Percentiles rank a stretch among this genome's conserved stretches.
Evolutionary conservation across 2,888 invertebrate species (phyloP).

Genomic region (Chironomus riparius): DNA sequence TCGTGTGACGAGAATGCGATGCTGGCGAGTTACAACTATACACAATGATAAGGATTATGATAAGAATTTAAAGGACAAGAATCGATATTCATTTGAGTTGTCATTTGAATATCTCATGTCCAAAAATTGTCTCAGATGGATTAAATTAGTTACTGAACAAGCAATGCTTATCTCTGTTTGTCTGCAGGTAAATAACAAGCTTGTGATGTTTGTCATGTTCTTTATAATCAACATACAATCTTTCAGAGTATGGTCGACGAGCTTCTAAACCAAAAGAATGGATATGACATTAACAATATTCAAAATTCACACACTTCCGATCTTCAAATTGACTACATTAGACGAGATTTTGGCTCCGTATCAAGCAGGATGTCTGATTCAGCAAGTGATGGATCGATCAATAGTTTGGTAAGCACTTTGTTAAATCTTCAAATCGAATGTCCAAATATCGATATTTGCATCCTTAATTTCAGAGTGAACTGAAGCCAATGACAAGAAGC

Average conservation of each 20-base stretch:
- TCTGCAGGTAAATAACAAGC: constrained; percentile 41
- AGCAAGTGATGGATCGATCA: constrained; percentile 32
- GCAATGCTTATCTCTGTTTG: constrained; percentile 94
- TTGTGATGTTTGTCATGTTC: no score
- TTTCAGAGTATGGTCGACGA: constrained; percentile 90
- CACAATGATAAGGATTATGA: constrained; percentile 42
- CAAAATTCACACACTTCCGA: constrained; percentile 28
- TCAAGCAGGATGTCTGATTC: constrained; percentile 31
- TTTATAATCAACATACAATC: not conserved
- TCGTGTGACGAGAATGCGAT: constrained; percentile 91
- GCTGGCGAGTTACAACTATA: constrained; percentile 90
- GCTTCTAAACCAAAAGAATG: constrained; percentile 64
- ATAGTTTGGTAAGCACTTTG: constrained; percentile 31
- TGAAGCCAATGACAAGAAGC: constrained; percentile 32
- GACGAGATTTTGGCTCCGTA: constrained; percentile 32
- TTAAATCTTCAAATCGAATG: not conserved
- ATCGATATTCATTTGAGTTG: constrained; percentile 52
- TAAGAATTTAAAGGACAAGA: not conserved
- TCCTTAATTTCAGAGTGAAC: constrained; percentile 47
- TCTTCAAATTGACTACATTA: constrained; percentile 32
- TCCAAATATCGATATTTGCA: not conserved
- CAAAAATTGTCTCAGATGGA: constrained; percentile 87
- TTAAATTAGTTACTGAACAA: constrained; percentile 81
- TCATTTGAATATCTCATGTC: constrained; percentile 93
- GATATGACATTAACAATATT: constrained; percentile 45